Conservation (phyloP, 2,113 vertebrate genomes). For the Gobiocypris rarus region DNA sequence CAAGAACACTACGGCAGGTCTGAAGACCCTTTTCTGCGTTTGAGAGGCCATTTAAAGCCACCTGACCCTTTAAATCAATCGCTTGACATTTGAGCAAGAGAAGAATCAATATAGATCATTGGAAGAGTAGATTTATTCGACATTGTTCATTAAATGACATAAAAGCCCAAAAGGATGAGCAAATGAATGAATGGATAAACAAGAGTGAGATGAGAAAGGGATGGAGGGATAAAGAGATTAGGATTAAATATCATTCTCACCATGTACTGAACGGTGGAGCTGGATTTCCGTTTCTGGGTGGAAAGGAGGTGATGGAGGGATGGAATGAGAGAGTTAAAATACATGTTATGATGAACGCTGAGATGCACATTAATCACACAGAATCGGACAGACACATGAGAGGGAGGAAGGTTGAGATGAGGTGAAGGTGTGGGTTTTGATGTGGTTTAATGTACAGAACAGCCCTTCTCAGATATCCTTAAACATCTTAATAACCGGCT, state of each 20-base stretch:
- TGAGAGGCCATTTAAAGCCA: not conserved
- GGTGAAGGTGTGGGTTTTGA: not conserved
- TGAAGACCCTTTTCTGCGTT: not conserved
- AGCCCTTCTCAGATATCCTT: not conserved
- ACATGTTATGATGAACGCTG: slow-evolving; percentile 27
- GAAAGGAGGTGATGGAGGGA: slow-evolving; percentile 28
- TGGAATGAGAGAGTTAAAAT: slow-evolving; percentile 40
- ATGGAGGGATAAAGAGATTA: slow-evolving; percentile 21
- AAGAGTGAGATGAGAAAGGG: slow-evolving; percentile 16
- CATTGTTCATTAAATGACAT: slow-evolving; percentile 6
- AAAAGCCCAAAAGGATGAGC: slow-evolving; percentile 2
- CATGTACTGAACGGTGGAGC: slow-evolving; percentile 66
- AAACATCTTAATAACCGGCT: not conserved
- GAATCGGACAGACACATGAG: not conserved
- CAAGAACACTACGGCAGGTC: not conserved
- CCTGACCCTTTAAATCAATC: slow-evolving; percentile 11
- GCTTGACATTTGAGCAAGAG: slow-evolving; percentile 4
- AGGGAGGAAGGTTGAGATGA: not conserved
- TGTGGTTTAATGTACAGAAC: not conserved
- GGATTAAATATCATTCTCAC: slow-evolving; percentile 60
- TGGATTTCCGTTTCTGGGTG: slow-evolving; percentile 68
- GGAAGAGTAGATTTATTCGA: not conserved
- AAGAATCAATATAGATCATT: not conserved
- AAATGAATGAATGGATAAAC: slow-evolving; percentile 11
- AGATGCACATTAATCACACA: slow-evolving; percentile 17